Conservation (phyloP, 2,797 vertebrate species). For the Dromococcyx pavoninus region DNA sequence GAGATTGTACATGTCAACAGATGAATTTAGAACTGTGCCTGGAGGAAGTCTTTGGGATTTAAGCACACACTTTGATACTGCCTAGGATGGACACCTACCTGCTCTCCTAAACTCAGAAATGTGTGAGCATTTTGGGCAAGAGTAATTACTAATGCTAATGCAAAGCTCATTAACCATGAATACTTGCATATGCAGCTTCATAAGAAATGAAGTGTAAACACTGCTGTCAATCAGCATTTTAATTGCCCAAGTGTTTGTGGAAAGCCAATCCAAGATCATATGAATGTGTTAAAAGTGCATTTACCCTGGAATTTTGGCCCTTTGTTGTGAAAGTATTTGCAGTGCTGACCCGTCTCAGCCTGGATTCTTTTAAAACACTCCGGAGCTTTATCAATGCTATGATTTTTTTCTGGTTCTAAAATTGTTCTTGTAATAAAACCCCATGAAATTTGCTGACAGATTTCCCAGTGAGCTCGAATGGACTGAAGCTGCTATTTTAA, state of each 20-base stretch:
- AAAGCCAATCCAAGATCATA: not conserved
- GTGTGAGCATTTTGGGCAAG: not conserved
- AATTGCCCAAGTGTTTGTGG: not conserved
- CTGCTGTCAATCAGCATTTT: constrained; percentile 15
- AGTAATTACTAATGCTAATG: not conserved
- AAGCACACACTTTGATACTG: not conserved
- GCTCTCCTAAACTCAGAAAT: not conserved
- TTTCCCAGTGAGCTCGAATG: constrained; percentile 21
- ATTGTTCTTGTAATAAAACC: constrained; percentile 32
- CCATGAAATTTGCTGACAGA: constrained; percentile 55
- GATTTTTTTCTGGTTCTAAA: constrained; percentile 1
- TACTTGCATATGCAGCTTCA: not conserved
- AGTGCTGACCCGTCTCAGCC: not conserved
- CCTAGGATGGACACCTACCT: not conserved
- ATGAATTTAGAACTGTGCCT: not conserved
- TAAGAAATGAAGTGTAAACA: constrained; percentile 24
- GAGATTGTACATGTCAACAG: not conserved
- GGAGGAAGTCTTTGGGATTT: not conserved
- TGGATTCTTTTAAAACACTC: not conserved
- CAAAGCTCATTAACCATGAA: not conserved
- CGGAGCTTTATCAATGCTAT: not conserved
- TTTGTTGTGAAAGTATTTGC: not conserved
- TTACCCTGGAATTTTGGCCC: not conserved
- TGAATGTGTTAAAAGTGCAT: not conserved
- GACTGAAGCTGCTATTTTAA: constrained; percentile 52